Evolutionary conservation across 2,888 invertebrate genomes (phyloP).

Genomic region (Phyto melanocephala): DNA sequence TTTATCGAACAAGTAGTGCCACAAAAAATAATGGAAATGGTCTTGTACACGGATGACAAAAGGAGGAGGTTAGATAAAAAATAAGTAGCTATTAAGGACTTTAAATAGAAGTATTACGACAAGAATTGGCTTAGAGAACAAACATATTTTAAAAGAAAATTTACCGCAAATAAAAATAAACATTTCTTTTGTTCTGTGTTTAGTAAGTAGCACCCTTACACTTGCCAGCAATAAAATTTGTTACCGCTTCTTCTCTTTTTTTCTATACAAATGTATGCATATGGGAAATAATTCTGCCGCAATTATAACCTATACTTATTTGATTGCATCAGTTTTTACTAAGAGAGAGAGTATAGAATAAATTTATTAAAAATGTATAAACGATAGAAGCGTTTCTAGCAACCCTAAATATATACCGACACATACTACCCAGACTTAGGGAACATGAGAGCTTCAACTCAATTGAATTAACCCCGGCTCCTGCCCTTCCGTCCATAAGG

Average conservation of each 20-base stretch:
- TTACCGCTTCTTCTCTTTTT: not conserved
- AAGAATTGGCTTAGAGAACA: not conserved
- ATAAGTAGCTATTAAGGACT: conserved; percentile 15
- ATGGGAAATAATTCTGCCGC: not conserved
- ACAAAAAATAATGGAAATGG: not conserved
- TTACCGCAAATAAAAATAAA: conserved; percentile 33
- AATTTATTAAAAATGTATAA: too few relatives aligned
- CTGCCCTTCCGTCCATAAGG: too few relatives aligned
- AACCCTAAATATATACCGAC: too few relatives aligned
- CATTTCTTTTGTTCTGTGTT: conserved; percentile 15
- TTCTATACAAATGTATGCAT: not conserved
- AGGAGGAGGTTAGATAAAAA: not conserved
- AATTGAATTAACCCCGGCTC: too few relatives aligned
- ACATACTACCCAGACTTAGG: too few relatives aligned
- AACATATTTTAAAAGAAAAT: conserved; percentile 9
- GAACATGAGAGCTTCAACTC: too few relatives aligned
- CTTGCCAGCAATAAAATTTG: conserved; percentile 22
- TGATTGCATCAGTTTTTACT: too few relatives aligned
- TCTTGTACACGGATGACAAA: not conserved
- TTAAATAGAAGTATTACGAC: not conserved
- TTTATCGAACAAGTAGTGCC: not conserved
- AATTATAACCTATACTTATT: too few relatives aligned
- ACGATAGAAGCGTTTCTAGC: too few relatives aligned
- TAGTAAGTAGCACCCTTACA: not conserved
- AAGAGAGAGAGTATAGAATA: too few relatives aligned